Base-by-base conservation (phyloP, 2,797 vertebrate genomes). In the Orientallactaga sibirica region DNA sequence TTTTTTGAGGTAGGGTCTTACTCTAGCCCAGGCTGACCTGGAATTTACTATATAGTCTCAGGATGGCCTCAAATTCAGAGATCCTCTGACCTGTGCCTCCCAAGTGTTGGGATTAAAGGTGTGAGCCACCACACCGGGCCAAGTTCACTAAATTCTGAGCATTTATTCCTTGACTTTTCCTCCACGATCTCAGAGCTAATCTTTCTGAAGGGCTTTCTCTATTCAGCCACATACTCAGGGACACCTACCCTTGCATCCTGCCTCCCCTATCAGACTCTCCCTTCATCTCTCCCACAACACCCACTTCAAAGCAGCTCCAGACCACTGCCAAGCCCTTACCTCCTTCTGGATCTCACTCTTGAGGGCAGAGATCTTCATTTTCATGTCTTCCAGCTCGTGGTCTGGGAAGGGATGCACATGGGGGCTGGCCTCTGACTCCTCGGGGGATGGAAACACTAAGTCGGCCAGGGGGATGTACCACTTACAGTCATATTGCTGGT, bases 401-500 rank as follows among this genome's bases (percentile, higher is more conserved):
- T 99, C 99, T 0, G 99, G 99, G 95, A 99, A 98, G 93, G 99
- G 99, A 33, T 99, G 99, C 79, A 99, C 98, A 91, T 99, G 99
- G 0, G 98, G 99, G 96, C 98, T 99, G 80, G 99, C 97, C 96
- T 99, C 99, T 0, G 99, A 99, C 82, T 99, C 99, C 80, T 99
- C 99, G 43, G 98, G 98, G 0, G 99, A 99, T 64, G 99, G 99
- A 97, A 99, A 99, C 88, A 99, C 99, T 94, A 99, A 97, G 97
- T 99, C 99, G 0, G 99, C 99, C 98, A 99, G 98, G 3, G 99
- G 99, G 97, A 99, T 99, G 97, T 99, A 99, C 99, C 99, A 99
- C 98, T 99, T 99, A 96, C 99, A 99, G 98, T 99, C 99, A 0
- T 99, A 99, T 92, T 99, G 99, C 98, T 99, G 99, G 92, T 99